Base-by-base conservation (phyloP, 2,888 invertebrate genomes). In the Cistogaster globosa region DNA sequence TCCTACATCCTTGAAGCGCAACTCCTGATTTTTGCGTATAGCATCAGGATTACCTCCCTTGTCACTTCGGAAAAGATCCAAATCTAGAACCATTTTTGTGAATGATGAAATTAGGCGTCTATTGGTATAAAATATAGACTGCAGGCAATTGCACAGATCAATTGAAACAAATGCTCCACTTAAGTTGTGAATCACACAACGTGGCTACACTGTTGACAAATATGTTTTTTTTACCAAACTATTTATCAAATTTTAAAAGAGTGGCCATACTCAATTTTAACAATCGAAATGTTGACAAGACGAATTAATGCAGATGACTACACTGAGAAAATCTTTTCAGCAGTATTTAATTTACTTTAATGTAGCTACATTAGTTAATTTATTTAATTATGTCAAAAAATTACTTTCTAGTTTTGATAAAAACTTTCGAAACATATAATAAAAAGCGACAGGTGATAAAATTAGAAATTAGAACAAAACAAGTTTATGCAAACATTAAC, bases 61-160 rank as follows among this genome's bases (percentile, higher is more conserved):
- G 90, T 99, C 99, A 20, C 95, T 95, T 75, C 99, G 97, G 92
- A 99, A 99, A 78, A 98, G 93, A 93, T 99, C 99, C 89, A 99
- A 94, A 93, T 99, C 99, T 74, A 99, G 94, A 86, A 99, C 99
- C 99, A 99, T 99, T 90, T 84, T 89, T 20, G 76, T 72, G 20
- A 26, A 71, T 85, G 82, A 82, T 71, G 75, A 78, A 82, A 68
- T 67, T 12, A 14, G 45, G 8, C 18, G 9, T 14, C 2, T n/a
- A 6, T 53, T 18, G 18, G 14, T 9, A 51, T n/a, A 16, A n/a
- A n/a, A 8, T n/a, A n/a, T n/a, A 51, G 42, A 45, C n/a, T 45
- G 45, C 38, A 62, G 26, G 1, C 26, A 26, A 26, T 26, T 26
- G 26, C 26, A 26, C 26, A 26, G 4, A 53, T 57, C 36, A n/a